Percentiles rank a stretch among this genome's conserved stretches.
Conservation (phyloP, 2,888 invertebrate genomes). For the Diarsia dahlii region DNA sequence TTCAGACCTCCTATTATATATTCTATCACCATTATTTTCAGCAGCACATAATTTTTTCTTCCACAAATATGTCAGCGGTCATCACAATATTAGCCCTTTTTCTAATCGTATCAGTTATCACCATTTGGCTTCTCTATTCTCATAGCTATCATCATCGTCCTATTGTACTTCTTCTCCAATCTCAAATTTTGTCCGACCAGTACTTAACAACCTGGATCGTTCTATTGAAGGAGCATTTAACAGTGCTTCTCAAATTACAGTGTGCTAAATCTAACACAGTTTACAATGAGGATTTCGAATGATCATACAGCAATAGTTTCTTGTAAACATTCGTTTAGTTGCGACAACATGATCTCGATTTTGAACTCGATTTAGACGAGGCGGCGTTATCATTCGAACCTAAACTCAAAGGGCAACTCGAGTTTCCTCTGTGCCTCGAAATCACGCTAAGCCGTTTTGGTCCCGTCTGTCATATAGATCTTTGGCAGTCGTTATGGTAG, state of each 20-base stretch:
- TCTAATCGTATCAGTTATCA: not conserved
- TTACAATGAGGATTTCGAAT: not conserved
- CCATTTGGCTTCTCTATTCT: not conserved
- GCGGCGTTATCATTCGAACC: not conserved
- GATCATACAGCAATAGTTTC: constrained; percentile 12
- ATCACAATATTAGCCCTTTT: not conserved
- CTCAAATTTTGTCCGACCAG: not conserved
- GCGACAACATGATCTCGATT: not conserved
- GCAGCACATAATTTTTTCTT: not conserved
- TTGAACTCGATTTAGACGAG: not conserved
- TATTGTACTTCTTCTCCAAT: too few species aligned
- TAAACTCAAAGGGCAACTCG: not conserved
- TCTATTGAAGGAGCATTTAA: too few species aligned
- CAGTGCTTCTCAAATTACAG: not conserved
- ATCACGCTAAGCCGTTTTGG: too few species aligned
- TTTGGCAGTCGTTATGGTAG: too few species aligned
- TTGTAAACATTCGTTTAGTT: constrained; percentile 5
- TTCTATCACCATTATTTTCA: not conserved
- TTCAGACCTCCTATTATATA: too few species aligned
- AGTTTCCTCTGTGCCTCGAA: too few species aligned
- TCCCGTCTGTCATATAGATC: too few species aligned
- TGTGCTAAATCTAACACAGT: not conserved
- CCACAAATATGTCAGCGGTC: not conserved
- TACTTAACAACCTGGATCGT: too few species aligned
- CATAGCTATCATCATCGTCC: too few species aligned